These are phyloP conservation scores for Dipodomys spectabilis DNA, from an alignment of 2,113 vertebrate species.

Conservation along the genomic window DNA sequence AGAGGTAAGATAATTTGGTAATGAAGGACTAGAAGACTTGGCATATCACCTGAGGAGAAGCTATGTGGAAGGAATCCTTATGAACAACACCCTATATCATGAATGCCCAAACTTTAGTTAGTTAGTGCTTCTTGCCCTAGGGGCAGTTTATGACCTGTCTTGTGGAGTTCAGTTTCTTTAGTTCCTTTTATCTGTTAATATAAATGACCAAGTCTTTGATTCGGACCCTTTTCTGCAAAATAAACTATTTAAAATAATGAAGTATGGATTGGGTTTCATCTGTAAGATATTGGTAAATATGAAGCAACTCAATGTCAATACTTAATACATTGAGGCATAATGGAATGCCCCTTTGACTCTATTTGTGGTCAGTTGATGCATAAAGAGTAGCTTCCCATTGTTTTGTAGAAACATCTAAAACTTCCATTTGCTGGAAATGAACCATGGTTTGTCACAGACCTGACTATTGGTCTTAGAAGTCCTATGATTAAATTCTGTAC, in stretches of 20 bases:
- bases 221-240: not conserved
- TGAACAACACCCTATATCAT: not conserved
- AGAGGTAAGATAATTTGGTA: not conserved
- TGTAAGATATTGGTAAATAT: not conserved
- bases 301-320: not conserved
- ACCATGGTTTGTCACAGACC: not conserved
- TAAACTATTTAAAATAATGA: not conserved
- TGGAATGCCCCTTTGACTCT: not conserved
- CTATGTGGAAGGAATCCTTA: not conserved
- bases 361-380: not conserved
- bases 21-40: not conserved
- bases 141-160: not conserved
- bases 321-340: not conserved
- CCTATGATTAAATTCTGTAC: not conserved
- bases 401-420: not conserved
- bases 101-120: not conserved
- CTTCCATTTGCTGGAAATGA: not conserved
- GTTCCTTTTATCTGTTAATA: not conserved
- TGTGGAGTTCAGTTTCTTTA: not conserved
- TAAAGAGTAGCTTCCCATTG: not conserved
- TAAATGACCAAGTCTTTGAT: not conserved
- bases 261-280: not conserved
- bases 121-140: not conserved
- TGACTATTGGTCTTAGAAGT: not conserved
- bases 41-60: not conserved